phyloP scores from a whole-genome alignment of 2,888 invertebrate genomes.

The Melanostoma mellinum region DNA sequence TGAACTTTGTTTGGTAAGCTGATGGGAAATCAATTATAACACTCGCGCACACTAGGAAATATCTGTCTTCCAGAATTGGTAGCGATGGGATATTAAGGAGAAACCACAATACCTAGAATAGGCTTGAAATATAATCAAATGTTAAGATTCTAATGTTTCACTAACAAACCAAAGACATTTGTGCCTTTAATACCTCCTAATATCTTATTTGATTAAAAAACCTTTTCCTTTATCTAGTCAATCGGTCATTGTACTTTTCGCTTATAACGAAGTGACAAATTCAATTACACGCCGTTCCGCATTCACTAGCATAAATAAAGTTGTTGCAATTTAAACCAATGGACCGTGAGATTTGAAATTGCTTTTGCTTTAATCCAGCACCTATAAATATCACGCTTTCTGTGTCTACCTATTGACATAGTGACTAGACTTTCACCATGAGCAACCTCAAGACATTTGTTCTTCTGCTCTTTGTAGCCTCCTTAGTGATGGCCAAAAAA shows the following conservation, averaged over 20 bases:
- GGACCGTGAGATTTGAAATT: constrained; percentile 44
- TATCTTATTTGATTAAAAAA: no score
- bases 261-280: background rate
- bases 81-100: no score
- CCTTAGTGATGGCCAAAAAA: constrained; percentile 78
- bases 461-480: constrained; percentile 76
- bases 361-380: constrained; percentile 10
- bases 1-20: constrained; percentile 48
- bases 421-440: constrained; percentile 44
- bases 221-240: no score
- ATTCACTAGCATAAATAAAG: constrained; percentile 37
- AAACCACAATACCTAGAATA: no score
- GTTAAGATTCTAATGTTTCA: no score
- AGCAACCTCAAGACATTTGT: constrained; percentile 75
- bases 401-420: constrained; percentile 25
- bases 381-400: constrained; percentile 46
- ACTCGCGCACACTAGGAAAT: no score
- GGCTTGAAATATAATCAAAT: no score
- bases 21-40: background rate
- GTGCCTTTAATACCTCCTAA: no score
- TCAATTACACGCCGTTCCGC: constrained; percentile 43
- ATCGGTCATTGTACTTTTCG: no score
- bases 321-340: constrained; percentile 38
- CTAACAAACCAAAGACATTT: no score
- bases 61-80: no score